Evolutionary conservation across 2,888 invertebrate species (phyloP).

Genomic region (Beris chalybata): DNA sequence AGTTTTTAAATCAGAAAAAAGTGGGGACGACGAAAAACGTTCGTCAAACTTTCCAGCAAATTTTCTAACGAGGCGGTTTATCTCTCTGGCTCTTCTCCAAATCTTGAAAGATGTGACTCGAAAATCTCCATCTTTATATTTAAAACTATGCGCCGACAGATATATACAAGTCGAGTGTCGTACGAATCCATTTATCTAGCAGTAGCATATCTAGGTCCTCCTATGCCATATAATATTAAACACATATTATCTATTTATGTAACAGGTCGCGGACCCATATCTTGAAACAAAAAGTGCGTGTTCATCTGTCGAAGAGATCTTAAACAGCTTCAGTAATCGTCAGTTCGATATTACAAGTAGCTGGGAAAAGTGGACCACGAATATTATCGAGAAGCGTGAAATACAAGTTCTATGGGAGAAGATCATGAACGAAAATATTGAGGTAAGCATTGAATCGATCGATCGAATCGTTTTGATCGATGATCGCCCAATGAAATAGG

Average conservation of each 20-base stretch:
- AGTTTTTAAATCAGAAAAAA: background rate
- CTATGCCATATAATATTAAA: conserved; percentile 28
- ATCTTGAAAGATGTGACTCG: conserved; percentile 16
- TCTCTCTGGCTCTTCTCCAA: conserved; percentile 40
- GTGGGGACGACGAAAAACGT: conserved; percentile 2
- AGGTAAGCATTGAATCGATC: conserved; percentile 56
- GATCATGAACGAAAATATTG: conserved; percentile 67
- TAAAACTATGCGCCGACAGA: conserved; percentile 11
- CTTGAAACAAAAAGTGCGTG: conserved; percentile 69
- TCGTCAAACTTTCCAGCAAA: conserved; percentile 18
- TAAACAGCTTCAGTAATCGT: conserved; percentile 67
- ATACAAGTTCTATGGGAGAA: conserved; percentile 58
- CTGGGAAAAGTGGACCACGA: conserved; percentile 72
- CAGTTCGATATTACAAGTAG: conserved; percentile 67
- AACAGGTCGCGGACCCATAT: conserved; percentile 68
- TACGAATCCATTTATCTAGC: conserved; percentile 17
- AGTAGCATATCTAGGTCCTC: conserved; percentile 22
- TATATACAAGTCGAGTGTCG: conserved; percentile 3
- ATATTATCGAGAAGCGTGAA: conserved; percentile 63
- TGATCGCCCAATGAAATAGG: background rate
- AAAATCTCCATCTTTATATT: conserved; percentile 24
- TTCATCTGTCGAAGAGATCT: conserved; percentile 67
- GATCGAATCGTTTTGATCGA: background rate
- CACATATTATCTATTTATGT: conserved; percentile 48
- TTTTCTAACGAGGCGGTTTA: conserved; percentile 13